phyloP scores from a whole-genome alignment of 2,797 vertebrate genomes.

The Lepilemur septentrionalis region DNA sequence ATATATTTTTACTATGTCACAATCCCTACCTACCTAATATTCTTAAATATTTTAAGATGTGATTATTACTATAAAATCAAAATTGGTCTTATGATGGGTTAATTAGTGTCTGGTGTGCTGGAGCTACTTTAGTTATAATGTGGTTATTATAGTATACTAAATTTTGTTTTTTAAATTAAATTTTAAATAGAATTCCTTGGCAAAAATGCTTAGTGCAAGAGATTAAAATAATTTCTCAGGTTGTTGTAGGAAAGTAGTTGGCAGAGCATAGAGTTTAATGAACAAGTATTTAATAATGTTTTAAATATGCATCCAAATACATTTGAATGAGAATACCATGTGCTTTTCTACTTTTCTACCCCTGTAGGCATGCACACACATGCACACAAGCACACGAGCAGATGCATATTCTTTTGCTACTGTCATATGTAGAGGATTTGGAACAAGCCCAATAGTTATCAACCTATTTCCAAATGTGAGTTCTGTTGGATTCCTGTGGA shows the following conservation, averaged over 20 bases:
- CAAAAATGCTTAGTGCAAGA: not conserved
- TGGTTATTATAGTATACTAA: not conserved
- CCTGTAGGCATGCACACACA: not conserved
- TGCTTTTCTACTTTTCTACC: not conserved
- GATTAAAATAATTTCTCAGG: slow-evolving; percentile 2
- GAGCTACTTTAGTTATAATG: not conserved
- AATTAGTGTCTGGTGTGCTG: not conserved
- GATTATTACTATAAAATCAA: not conserved
- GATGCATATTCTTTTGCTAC: not conserved
- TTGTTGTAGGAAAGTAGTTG: not conserved
- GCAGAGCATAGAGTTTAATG: not conserved
- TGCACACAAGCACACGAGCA: not conserved
- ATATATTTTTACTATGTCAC: not conserved
- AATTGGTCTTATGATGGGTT: not conserved
- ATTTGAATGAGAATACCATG: not conserved
- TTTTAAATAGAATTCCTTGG: not conserved
- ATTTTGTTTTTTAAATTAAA: not conserved
- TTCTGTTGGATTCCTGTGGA: not conserved
- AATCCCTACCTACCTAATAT: not conserved
- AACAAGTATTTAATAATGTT: not conserved
- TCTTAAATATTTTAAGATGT: not conserved
- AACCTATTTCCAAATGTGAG: not conserved
- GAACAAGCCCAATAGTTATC: not conserved
- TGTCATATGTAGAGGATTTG: not conserved
- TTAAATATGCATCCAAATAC: not conserved